These are phyloP conservation scores for Dendrolimus punctatus DNA, from an alignment of 1,140 invertebrate species.

Conservation along the genomic window DNA sequence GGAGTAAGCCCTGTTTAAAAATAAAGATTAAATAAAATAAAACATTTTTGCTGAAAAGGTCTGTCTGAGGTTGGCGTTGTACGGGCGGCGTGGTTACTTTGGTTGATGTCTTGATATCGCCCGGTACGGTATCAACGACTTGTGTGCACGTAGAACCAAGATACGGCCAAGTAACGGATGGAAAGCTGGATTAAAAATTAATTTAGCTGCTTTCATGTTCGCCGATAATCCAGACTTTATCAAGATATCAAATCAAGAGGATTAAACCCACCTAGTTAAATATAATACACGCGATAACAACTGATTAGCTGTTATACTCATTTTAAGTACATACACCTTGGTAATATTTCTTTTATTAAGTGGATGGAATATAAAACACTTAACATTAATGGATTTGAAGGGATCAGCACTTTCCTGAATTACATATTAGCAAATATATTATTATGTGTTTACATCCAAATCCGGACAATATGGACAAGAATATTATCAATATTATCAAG, in stretches of 20 bases:
- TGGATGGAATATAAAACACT: too few species aligned
- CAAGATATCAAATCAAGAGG: slow-evolving; percentile 60
- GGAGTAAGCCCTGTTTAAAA: too few species aligned
- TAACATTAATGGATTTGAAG: too few species aligned
- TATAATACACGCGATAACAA: slow-evolving; percentile 55
- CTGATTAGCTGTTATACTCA: slow-evolving; percentile 34
- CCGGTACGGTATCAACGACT: slow-evolving; percentile 19
- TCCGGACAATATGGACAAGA: too few species aligned
- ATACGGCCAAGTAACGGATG: slow-evolving; percentile 45
- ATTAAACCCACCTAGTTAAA: slow-evolving; percentile 61
- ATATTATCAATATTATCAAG: too few species aligned
- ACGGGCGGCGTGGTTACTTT: background rate
- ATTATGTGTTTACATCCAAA: too few species aligned
- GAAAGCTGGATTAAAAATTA: slow-evolving; percentile 65
- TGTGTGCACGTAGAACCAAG: slow-evolving; percentile 36
- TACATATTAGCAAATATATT: too few species aligned
- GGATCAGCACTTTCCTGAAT: too few species aligned
- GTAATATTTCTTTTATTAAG: background rate
- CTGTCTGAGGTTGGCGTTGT: too few species aligned
- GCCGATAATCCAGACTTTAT: slow-evolving; percentile 65
- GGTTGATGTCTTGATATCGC: slow-evolving; percentile 15
- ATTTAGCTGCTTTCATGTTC: slow-evolving; percentile 66
- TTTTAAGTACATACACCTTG: slow-evolving; percentile 13
- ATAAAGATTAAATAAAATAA: too few species aligned
- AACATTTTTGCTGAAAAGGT: too few species aligned